Evolutionary conservation across 2,888 invertebrate genomes (phyloP).

Genomic region (Platycnemis pennipes): DNA sequence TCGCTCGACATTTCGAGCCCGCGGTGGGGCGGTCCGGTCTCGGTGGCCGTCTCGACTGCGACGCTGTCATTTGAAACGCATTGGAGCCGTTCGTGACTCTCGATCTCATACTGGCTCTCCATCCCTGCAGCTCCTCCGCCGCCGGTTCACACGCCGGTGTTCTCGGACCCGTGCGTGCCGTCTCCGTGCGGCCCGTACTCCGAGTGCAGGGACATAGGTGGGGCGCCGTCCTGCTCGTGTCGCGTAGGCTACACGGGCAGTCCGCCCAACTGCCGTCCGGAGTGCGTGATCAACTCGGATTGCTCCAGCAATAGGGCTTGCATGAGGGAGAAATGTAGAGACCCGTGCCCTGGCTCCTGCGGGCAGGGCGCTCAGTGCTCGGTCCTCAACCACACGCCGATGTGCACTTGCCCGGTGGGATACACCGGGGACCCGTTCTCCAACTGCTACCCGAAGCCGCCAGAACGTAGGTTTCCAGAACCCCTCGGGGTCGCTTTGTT

Average conservation of each 20-base stretch:
- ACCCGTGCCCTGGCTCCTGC: constrained; percentile 90
- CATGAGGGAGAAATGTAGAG: constrained; percentile 86
- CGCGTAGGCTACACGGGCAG: constrained; percentile 83
- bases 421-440: constrained; percentile 89
- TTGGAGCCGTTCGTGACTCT: constrained; percentile 17
- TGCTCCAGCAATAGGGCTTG: constrained; percentile 87
- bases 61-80: constrained; percentile 5
- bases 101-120: constrained; percentile 69
- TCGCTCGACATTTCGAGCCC: constrained; percentile 28
- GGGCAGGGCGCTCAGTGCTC: constrained; percentile 83
- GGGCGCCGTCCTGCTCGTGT: constrained; percentile 84
- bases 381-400: constrained; percentile 87
- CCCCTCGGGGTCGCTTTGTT: neutral
- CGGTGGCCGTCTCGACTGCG: neutral
- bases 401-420: constrained; percentile 86
- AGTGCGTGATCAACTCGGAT: constrained; percentile 85
- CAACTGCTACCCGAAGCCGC: constrained; percentile 79
- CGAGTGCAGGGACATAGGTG: constrained; percentile 81
- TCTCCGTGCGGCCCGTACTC: constrained; percentile 88
- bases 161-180: constrained; percentile 85
- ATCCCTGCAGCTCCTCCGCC: constrained; percentile 76
- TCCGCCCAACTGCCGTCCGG: constrained; percentile 86
- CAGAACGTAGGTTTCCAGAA: constrained; percentile 74
- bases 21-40: neutral
- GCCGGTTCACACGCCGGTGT: constrained; percentile 74